Evolutionary conservation across 2,888 invertebrate species (phyloP), one percentile per base, ranked within the genome.

Genomic region (Idaea dimidiata): DNA sequence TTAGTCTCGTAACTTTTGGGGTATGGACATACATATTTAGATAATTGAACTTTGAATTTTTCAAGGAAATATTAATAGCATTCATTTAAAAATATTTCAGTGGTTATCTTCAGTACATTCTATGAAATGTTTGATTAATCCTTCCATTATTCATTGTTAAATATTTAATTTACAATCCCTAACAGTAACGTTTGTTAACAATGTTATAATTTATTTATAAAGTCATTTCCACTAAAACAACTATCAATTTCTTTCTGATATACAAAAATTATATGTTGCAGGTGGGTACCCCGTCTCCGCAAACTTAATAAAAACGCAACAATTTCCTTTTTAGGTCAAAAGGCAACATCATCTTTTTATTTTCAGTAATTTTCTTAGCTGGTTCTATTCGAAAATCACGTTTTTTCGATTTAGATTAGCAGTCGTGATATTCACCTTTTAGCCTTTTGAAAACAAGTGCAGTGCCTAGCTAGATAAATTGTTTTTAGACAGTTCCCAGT

Each of bases 211-310:
- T 16, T 54, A 17, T 54, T 54, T 17, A 16, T 54, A 54, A 54
- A 54, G 7, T 16, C 3, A 17, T 16, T 24, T 24, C 24, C 24
- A 24, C n/a, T 54, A 54, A 54, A 54, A 54, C 17, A 64, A 73
- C 68, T 77, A 67, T 72, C 72, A 77, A 77, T 78, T 73, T 78
- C 75, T 73, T 79, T 78, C 72, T 85, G 78, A 84, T 83, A 76
- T 82, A 77, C 82, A 80, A 86, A 56, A 85, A 86, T 89, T 88
- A 86, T 89, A 80, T 88, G 86, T 89, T 89, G 77, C 89, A 89
- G 89, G 89, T 89, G 83, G 83, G 80, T 85, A 81, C 82, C 83
- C 84, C 82, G 87, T 82, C 84, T 79, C 80, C 83, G 80, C 72
- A 72, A 70, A 67, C 66, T 68, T 64, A 66, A 60, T 64, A 66